phyloP scores from a whole-genome alignment of 2,797 vertebrate species.

The Orestias chungarensis region DNA sequence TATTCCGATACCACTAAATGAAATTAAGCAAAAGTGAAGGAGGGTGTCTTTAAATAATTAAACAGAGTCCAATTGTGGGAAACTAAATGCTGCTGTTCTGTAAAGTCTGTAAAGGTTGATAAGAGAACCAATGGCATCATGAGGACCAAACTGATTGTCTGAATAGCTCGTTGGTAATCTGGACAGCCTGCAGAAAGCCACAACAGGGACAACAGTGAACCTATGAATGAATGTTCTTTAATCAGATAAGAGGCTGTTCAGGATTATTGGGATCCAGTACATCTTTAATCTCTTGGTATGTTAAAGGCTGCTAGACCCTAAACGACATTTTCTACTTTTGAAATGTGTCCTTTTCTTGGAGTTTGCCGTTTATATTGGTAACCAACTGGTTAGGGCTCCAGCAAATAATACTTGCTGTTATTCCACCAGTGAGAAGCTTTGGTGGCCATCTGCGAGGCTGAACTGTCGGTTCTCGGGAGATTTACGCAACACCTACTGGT shows the following conservation, averaged over 20 bases:
- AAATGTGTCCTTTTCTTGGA: neutral
- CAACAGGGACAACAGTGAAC: neutral
- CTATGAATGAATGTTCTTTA: neutral
- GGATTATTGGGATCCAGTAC: neutral
- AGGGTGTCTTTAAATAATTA: too few species aligned
- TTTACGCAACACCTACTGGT: constrained; percentile 60
- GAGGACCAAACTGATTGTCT: too few species aligned
- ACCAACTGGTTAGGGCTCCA: neutral
- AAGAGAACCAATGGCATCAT: too few species aligned
- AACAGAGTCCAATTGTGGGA: too few species aligned
- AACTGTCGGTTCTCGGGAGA: constrained; percentile 50
- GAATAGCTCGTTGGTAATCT: too few species aligned
- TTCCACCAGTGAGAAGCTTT: constrained; percentile 19
- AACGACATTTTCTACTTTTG: neutral
- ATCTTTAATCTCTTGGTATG: too few species aligned
- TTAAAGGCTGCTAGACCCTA: neutral
- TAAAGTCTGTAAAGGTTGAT: too few species aligned
- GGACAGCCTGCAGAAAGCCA: neutral
- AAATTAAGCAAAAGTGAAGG: too few species aligned
- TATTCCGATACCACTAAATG: too few species aligned
- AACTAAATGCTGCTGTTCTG: too few species aligned
- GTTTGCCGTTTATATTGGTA: neutral
- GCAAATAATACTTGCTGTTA: constrained; percentile 25
- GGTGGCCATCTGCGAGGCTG: constrained; percentile 56
- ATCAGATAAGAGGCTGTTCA: neutral